Conservation (phyloP, 2,113 vertebrate species). For the Chaenogobius annularis region DNA sequence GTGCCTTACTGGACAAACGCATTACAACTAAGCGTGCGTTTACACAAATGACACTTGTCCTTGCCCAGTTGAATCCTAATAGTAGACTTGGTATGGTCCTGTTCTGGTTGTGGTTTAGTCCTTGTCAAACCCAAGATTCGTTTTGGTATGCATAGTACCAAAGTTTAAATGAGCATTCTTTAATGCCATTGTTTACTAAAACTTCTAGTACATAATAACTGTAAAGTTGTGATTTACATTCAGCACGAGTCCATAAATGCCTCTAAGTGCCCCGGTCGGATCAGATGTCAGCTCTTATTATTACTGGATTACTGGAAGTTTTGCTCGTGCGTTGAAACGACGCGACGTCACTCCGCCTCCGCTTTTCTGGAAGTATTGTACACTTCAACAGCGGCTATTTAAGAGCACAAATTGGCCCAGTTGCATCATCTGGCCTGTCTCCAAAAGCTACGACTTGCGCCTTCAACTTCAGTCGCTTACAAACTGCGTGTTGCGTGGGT, state of each 20-base stretch:
- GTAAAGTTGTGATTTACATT: not conserved
- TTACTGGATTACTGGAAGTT: constrained; percentile 59
- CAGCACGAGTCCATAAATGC: constrained; percentile 5
- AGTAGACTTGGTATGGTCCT: not conserved
- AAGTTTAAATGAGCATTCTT: not conserved
- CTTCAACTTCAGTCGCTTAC: not conserved
- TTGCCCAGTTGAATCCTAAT: too few species aligned
- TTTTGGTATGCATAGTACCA: not conserved
- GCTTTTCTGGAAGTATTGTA: constrained; percentile 39
- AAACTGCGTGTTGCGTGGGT: not conserved
- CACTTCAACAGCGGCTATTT: not conserved
- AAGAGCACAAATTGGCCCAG: not conserved
- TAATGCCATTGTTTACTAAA: not conserved
- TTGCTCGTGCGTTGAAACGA: constrained; percentile 22
- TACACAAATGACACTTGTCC: too few species aligned
- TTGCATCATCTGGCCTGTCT: not conserved
- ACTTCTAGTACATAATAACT: not conserved
- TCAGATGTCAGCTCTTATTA: constrained; percentile 16
- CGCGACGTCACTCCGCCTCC: constrained; percentile 58
- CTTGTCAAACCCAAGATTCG: not conserved
- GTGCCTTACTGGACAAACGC: not conserved
- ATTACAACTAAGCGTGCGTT: not conserved
- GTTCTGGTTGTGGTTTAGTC: not conserved
- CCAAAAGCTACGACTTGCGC: not conserved
- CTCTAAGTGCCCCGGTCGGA: constrained; percentile 27